Base-by-base conservation (phyloP, 1,140 invertebrate genomes). In the Ylistrum balloti region DNA sequence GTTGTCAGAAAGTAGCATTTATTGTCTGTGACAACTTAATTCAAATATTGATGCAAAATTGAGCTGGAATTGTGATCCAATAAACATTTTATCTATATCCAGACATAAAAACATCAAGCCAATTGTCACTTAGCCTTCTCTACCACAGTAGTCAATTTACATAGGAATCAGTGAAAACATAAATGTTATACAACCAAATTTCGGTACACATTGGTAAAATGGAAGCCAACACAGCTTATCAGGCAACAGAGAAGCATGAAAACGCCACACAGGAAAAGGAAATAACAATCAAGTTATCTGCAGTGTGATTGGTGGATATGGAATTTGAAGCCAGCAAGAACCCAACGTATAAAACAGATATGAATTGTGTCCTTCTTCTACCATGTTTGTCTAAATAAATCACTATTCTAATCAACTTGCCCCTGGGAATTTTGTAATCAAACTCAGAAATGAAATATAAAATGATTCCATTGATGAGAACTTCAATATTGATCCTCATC, bases 1-100 rank as follows among this genome's bases (percentile, higher is more conserved):
- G 22, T n/a, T 28, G n/a, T 7, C 9, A 74, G n/a, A 28, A 28
- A n/a, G 28, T 7, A 74, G n/a, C 22, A 28, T n/a, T 74, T 74
- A 74, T 74, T 74, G 56, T 28, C 56, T 5, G 0, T 74, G 56
- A 74, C 56, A 74, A 74, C 20, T 74, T n/a, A 28, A 74, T 74
- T 74, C n/a, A 74, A 74, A 74, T 74, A 74, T 74, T 74, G 56
- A 74, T 74, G 17, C n/a, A 28, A 74, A 74, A 74, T 74, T 74
- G 22, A 74, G 56, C 56, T 74, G 15, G 56, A 74, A n/a, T 74
- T 9, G 56, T 74, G 56, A 28, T 74, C 5, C n/a, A 5, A 74
- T n/a, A 74, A 74, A 74, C 56, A 74, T 74, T 74, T 74, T 74
- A 74, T 74, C 56, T 74, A 5, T 74, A 28, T 74, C 28, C n/a